A percentile compares a stretch with the other conserved stretches of the same genome.
These are phyloP conservation scores for Cepaea hortensis DNA, from an alignment of 2,888 invertebrate genomes.

Conservation along the genomic window DNA sequence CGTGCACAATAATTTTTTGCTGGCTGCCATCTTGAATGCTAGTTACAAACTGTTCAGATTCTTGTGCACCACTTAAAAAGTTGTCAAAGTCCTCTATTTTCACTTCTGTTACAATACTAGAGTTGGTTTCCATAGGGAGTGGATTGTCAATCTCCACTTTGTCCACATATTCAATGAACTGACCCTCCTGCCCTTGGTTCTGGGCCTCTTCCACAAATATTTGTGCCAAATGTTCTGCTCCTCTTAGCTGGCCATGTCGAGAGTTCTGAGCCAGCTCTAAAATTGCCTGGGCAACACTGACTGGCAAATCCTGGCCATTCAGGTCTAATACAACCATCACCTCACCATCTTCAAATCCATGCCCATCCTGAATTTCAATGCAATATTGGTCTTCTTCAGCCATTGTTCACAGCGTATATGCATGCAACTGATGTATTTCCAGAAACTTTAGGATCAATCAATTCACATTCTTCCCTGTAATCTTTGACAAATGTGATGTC, in stretches of 20 bases:
- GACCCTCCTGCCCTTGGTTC: neutral
- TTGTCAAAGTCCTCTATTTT: conserved; percentile 11
- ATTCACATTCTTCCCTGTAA: too few species aligned
- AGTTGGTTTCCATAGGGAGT: neutral
- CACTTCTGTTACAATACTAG: conserved; percentile 1
- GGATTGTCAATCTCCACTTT: neutral
- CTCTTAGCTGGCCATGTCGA: conserved; percentile 6
- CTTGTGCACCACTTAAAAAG: neutral
- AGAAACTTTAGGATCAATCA: too few species aligned
- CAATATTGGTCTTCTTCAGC: conserved; percentile 38
- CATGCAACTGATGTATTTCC: too few species aligned
- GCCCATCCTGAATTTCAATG: conserved; percentile 44
- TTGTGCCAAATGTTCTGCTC: neutral
- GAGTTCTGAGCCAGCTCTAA: conserved; percentile 32
- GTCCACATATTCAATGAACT: conserved; percentile 4
- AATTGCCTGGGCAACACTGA: conserved; percentile 37
- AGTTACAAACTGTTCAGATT: conserved; percentile 1
- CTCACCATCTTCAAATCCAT: conserved; percentile 11
- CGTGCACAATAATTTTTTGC: conserved; percentile 12
- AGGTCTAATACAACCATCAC: conserved; percentile 43
- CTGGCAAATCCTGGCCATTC: conserved; percentile 42
- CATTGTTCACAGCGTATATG: neutral
- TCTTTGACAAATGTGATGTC: too few species aligned
- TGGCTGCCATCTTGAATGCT: neutral
- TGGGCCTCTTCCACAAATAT: conserved; percentile 14